Conservation (phyloP, 2,113 vertebrate genomes). For the Sigmodon hispidus region DNA sequence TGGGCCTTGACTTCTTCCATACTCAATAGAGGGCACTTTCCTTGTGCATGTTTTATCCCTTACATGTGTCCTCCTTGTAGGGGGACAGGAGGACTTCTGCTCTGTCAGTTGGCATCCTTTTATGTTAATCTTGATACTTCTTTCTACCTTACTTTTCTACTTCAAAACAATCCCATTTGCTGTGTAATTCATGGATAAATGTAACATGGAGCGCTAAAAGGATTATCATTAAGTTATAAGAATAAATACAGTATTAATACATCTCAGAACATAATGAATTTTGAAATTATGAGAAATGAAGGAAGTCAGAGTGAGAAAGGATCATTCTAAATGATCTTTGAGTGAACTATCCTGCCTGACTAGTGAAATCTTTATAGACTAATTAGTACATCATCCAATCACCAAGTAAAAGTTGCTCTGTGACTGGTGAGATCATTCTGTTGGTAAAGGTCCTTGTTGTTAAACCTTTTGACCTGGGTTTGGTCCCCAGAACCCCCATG, state of each 20-base stretch:
- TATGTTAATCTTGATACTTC: not conserved
- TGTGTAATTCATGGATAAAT: not conserved
- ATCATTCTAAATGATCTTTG: not conserved
- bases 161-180: not conserved
- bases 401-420: not conserved
- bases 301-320: not conserved
- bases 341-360: not conserved
- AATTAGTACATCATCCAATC: not conserved
- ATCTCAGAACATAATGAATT: not conserved
- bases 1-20: not conserved
- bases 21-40: not conserved
- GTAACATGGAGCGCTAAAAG: not conserved
- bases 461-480: not conserved
- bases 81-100: no score
- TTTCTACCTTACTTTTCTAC: not conserved
- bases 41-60: not conserved
- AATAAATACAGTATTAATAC: not conserved
- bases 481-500: not conserved
- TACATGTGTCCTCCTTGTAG: not conserved
- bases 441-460: not conserved
- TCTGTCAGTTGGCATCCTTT: not conserved
- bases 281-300: conserved; percentile 16
- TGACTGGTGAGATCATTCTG: not conserved
- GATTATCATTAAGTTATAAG: not conserved
- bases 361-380: not conserved